A percentile compares a stretch with the other conserved stretches of the same genome.
Evolutionary conservation across 2,888 invertebrate species (phyloP).

Genomic region (Drosophila recens): DNA sequence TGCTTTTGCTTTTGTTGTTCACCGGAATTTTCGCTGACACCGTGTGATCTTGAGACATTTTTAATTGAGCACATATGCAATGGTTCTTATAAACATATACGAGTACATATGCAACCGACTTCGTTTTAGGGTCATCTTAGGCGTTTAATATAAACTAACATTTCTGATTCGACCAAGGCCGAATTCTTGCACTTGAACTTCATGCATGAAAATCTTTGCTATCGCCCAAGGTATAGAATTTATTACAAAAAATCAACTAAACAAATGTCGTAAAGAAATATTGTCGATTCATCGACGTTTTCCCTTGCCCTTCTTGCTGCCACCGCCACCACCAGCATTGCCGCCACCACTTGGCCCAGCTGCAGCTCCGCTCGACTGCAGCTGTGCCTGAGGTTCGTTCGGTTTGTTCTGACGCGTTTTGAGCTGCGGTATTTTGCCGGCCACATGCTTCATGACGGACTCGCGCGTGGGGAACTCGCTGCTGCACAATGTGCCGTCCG

Average conservation of each 20-base stretch:
- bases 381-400: slow-evolving; percentile 63
- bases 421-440: slow-evolving; percentile 95
- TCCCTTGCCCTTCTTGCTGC: slow-evolving; percentile 84
- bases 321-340: slow-evolving; percentile 75
- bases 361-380: slow-evolving; percentile 47
- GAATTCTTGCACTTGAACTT: slow-evolving; percentile 70
- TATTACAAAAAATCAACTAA: slow-evolving; percentile 70
- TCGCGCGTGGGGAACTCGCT: slow-evolving; percentile 91
- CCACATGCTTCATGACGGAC: slow-evolving; percentile 91
- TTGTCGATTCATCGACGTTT: slow-evolving; percentile 72
- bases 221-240: slow-evolving; percentile 38
- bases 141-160: slow-evolving; percentile 11
- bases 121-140: slow-evolving; percentile 47
- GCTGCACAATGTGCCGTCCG: slow-evolving; percentile 92
- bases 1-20: slow-evolving; percentile 64
- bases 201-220: slow-evolving; percentile 35
- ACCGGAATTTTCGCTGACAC: slow-evolving; percentile 73
- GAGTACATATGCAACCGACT: slow-evolving; percentile 21
- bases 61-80: slow-evolving; percentile 60
- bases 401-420: slow-evolving; percentile 89
- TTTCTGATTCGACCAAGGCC: slow-evolving; percentile 51
- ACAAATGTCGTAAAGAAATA: slow-evolving; percentile 29
- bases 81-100: slow-evolving; percentile 21
- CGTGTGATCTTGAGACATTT: slow-evolving; percentile 75
- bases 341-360: slow-evolving; percentile 67